Evolutionary conservation across 30 jellyfish, hydroid and myxozoan species (phyloP), one percentile per base, ranked within the genome.

Genomic region (Turritopsis dohrnii): DNA sequence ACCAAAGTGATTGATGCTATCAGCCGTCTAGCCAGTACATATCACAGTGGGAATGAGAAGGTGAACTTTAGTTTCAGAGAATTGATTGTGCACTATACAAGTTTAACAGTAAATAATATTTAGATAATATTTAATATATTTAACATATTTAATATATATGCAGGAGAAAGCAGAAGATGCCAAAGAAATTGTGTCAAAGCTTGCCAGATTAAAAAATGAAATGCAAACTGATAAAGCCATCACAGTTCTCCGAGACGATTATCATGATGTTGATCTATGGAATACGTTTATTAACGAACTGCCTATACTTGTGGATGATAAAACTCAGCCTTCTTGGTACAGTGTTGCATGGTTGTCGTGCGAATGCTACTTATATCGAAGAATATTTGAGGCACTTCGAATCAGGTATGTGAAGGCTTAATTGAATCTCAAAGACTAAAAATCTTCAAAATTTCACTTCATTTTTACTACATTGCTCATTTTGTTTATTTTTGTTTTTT

Each of bases 301-400:
- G 53, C 85, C 92, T 54, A 22, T 83, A 23, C 89, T 93, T 28
- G 96, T 81, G n/a, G 79, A 71, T 4, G 91, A 80, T 60, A 85
- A 80, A 20, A 29, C 87, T 13, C 84, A 81, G 53, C 85, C 96
- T 7, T 54, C 94, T 18, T 94, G 99, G 99, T 89, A 74, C 79
- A 86, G 66, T 72, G 89, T 85, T n/a, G 96, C 99, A 16, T 94
- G 99, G 99, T 91, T 94, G 30, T 72, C 89, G 65, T 88, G 96
- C 53, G 99, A 94, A 71, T 94, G 99, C 66, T 94, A 94, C 76
- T 52, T 94, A 86, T 94, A 94, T 82, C 86, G 99, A 71, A 79
- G 96, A 66, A 89, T 94, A 54, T 83, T 94, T 77, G 97, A 89
- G 54, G 89, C 97, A 16, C 71, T 89, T 21, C 92, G 81, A 53